phyloP scores from a whole-genome alignment of 2,888 invertebrate species.

The Galeruca laticollis region DNA sequence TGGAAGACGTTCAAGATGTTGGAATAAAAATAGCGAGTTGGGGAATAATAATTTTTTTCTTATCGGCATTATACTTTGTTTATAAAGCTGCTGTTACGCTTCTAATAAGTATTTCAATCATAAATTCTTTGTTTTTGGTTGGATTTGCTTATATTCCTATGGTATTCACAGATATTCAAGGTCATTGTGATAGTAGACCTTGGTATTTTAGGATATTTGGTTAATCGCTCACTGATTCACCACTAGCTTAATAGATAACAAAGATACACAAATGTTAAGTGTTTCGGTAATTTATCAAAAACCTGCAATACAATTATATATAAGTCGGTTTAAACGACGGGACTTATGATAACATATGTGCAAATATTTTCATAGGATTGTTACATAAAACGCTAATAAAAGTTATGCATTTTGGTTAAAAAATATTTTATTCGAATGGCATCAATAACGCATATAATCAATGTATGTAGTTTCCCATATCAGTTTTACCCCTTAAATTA shows the following conservation, averaged over 20 bases:
- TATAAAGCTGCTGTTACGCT: conserved; percentile 32
- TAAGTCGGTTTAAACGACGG: background rate
- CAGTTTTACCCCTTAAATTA: no score
- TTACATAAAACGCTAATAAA: background rate
- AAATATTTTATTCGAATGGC: background rate
- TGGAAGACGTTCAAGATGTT: conserved; percentile 2
- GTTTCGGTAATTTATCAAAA: background rate
- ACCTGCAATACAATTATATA: background rate
- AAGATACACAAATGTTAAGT: background rate
- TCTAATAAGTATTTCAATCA: conserved; percentile 6
- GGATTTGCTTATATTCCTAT: conserved; percentile 18
- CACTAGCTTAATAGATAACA: background rate
- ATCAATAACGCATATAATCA: background rate
- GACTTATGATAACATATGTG: background rate
- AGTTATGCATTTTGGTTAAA: background rate
- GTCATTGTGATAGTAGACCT: conserved; percentile 8
- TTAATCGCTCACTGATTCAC: background rate
- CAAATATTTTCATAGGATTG: background rate
- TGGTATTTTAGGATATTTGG: conserved; percentile 13
- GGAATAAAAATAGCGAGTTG: conserved; percentile 34
- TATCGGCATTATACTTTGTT: conserved; percentile 36
- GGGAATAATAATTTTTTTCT: conserved; percentile 37
- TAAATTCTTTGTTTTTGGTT: conserved; percentile 8
- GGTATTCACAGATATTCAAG: conserved; percentile 1
- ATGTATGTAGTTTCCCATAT: no score